Evolutionary conservation across 2,113 vertebrate genomes (phyloP).

Genomic region (Tyto alba): DNA sequence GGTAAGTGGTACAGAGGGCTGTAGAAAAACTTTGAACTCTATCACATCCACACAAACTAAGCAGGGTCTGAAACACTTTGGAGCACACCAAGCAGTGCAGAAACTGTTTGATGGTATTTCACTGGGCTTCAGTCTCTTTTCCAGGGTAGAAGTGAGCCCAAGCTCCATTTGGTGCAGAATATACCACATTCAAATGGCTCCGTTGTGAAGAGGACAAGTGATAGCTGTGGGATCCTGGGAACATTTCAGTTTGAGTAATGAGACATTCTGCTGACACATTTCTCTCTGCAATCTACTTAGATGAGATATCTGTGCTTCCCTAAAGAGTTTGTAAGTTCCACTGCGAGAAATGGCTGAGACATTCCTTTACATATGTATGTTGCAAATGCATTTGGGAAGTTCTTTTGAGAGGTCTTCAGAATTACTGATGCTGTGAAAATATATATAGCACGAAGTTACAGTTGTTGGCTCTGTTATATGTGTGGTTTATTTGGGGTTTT

Average conservation of each 20-base stretch:
- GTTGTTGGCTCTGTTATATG: neutral
- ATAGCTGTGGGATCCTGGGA: conserved; percentile 42
- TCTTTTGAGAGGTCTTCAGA: neutral
- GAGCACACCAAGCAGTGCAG: neutral
- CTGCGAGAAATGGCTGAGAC: neutral
- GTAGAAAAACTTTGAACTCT: neutral
- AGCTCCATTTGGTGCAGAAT: neutral
- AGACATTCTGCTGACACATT: conserved; percentile 30
- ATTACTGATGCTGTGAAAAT: neutral
- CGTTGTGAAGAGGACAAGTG: neutral
- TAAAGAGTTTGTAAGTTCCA: conserved; percentile 23
- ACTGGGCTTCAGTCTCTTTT: neutral
- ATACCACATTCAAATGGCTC: neutral
- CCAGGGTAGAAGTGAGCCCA: neutral
- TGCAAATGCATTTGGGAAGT: neutral
- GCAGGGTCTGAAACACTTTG: neutral
- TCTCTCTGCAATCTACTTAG: conserved; percentile 16
- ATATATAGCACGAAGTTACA: neutral
- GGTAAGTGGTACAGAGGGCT: neutral
- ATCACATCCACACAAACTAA: neutral
- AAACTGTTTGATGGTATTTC: neutral
- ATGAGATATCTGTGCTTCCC: conserved; percentile 30
- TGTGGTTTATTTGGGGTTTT: neutral
- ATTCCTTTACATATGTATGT: conserved; percentile 14
- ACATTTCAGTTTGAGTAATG: conserved; percentile 32